phyloP scores from a whole-genome alignment of 1,140 invertebrate genomes.

The Cherax destructor region DNA sequence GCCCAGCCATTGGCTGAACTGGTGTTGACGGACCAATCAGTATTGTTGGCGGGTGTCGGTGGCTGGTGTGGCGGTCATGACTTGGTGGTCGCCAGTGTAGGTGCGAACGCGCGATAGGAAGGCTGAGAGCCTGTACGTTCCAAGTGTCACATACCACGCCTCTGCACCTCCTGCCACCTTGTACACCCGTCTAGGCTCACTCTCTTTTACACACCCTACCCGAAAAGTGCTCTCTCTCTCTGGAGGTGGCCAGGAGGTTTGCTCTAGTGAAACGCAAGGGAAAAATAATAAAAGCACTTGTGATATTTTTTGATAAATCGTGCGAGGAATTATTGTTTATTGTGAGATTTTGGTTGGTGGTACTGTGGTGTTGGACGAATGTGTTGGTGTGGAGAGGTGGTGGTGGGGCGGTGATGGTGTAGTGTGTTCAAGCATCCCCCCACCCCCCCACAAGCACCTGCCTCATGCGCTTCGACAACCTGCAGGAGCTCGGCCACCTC shows the following conservation, averaged over 20 bases:
- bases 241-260: constrained; percentile 33
- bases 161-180: constrained; percentile 6
- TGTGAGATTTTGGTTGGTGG: constrained; percentile 19
- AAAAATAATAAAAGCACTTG: constrained; percentile 56
- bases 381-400: constrained; percentile 42
- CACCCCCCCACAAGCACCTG: constrained; percentile 48
- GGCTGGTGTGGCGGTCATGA: constrained; percentile 71
- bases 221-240: constrained; percentile 54
- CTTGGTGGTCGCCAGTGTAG: constrained; percentile 71
- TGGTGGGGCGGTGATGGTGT: constrained; percentile 53
- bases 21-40: constrained; percentile 71
- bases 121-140: constrained; percentile 67
- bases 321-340: constrained; percentile 47
- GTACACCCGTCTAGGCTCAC: constrained; percentile 22
- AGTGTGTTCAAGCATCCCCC: constrained; percentile 24
- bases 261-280: constrained; percentile 32
- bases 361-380: constrained; percentile 16
- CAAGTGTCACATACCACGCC: constrained; percentile 69
- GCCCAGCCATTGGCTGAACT: constrained; percentile 63
- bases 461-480: constrained; percentile 68
- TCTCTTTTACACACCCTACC: constrained; percentile 19
- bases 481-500: constrained; percentile 63
- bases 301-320: constrained; percentile 54
- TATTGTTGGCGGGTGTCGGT: constrained; percentile 71
- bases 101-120: constrained; percentile 71